Base-by-base conservation (phyloP, 2,113 vertebrate genomes). In the Myotis yumanensis region DNA sequence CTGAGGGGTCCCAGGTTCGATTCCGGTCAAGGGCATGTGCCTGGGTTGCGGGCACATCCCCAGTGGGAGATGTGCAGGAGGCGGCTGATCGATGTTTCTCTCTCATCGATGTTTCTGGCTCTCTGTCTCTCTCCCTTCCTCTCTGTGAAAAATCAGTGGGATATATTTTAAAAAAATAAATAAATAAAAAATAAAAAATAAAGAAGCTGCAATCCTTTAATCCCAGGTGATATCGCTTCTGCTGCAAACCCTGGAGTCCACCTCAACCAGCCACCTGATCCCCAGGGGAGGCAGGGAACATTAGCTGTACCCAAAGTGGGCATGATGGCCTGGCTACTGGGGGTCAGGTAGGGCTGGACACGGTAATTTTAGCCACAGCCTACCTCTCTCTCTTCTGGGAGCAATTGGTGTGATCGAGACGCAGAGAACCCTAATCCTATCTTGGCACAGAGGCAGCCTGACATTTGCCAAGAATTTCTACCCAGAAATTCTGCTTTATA, bases 401-500 rank as follows among this genome's bases (percentile, higher is more conserved):
- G 89, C 1, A 25, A 88, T 79, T 71, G 80, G 93, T 94, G 85
- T 94, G 51, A 86, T 81, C 93, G 93, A 96, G 46, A 59, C 94
- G 83, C 86, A 82, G 91, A 94, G 43, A 90, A 91, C 30, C 51
- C 89, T 96, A 95, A 97, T 97, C 97, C 96, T 32, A 17, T 81
- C 59, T 92, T 97, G 96, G 96, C 97, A 97, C 0, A 0, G 0
- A 86, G 22, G 54, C 15, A 83, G 72, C 22, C 76, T 77, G 0
- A 11, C 7, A 57, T 82, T 90, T 57, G 66, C 59, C n/a, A 18
- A 86, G 12, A 2, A 92, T 95, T 97, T 62, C 85, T 59, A 89
- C 84, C 59, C 89, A 96, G 80, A 95, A 57, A 83, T 80, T 85
- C 92, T 92, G 85, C 90, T 97, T 97, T 97, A 96, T 96, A 97